These are phyloP conservation scores for Nematopogon swammerdamellus DNA, from an alignment of 2,888 invertebrate species.

Conservation along the genomic window DNA sequence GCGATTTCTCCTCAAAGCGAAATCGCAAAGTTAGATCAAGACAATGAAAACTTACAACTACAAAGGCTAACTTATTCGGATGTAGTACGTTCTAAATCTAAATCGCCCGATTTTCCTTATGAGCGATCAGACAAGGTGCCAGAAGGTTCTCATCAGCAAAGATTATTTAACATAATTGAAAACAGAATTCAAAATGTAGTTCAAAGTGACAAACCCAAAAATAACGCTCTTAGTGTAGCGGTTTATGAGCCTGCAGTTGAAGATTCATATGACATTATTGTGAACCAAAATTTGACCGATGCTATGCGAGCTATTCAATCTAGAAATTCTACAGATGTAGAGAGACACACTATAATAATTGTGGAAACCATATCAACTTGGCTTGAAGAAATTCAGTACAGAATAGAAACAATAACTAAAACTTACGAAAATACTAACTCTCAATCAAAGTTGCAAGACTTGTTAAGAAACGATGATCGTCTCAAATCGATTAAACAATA, in stretches of 20 bases:
- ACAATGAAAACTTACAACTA: constrained; percentile 14
- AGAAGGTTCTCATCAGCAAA: constrained; percentile 31
- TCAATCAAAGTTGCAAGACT: constrained; percentile 20
- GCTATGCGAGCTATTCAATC: constrained; percentile 57
- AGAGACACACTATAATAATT: constrained; percentile 69
- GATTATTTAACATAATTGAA: constrained; percentile 33
- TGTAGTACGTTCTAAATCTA: constrained; percentile 47
- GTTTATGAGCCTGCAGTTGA: constrained; percentile 39
- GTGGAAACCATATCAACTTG: constrained; percentile 81
- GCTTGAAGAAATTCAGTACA: constrained; percentile 82
- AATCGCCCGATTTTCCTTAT: constrained; percentile 40
- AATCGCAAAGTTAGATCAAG: constrained; percentile 17
- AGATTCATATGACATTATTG: constrained; percentile 44
- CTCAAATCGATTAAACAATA: constrained; percentile 48
- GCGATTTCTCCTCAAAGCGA: constrained; percentile 41
- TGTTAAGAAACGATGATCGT: constrained; percentile 15
- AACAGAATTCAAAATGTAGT: constrained; percentile 32
- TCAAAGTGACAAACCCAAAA: constrained; percentile 19
- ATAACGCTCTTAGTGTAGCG: constrained; percentile 31
- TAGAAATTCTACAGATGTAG: constrained; percentile 57
- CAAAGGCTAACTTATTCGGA: constrained; percentile 43
- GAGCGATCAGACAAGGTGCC: constrained; percentile 19
- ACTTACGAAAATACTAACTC: constrained; percentile 16
- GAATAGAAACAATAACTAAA: constrained; percentile 52
- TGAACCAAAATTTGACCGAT: constrained; percentile 58